phyloP scores from a whole-genome alignment of 2,888 invertebrate species.

The Philereme transversata region DNA sequence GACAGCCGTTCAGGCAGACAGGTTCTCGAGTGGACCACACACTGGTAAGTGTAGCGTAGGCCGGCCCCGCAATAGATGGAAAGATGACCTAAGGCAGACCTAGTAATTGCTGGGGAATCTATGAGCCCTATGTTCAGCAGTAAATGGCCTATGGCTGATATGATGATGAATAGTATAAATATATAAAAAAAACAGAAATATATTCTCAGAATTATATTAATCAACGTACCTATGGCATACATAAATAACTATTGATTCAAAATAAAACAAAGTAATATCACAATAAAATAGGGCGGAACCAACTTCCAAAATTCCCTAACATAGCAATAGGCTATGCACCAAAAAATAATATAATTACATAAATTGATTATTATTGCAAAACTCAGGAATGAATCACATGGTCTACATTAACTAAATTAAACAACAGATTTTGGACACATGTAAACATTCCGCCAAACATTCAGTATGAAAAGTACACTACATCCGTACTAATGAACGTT shows the following conservation, averaged over 20 bases:
- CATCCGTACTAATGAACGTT: constrained; percentile 14
- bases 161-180: neutral
- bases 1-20: too few species aligned
- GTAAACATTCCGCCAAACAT: constrained; percentile 5
- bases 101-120: too few species aligned
- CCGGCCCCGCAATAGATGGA: too few species aligned
- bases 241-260: constrained; percentile 29
- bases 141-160: too few species aligned
- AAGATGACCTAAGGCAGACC: too few species aligned
- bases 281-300: constrained; percentile 29
- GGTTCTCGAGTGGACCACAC: too few species aligned
- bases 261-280: constrained; percentile 36
- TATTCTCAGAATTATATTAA: constrained; percentile 32
- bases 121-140: too few species aligned
- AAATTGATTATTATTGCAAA: constrained; percentile 23
- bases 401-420: constrained; percentile 19
- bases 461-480: constrained; percentile 24
- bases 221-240: constrained; percentile 28
- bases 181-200: constrained; percentile 7
- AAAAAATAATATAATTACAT: constrained; percentile 26
- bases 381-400: constrained; percentile 29
- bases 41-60: too few species aligned
- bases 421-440: constrained; percentile 20
- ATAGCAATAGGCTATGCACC: constrained; percentile 35
- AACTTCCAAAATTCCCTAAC: constrained; percentile 20